These are phyloP conservation scores for Perccottus glenii DNA, from an alignment of 2,113 vertebrate species.

Conservation along the genomic window DNA sequence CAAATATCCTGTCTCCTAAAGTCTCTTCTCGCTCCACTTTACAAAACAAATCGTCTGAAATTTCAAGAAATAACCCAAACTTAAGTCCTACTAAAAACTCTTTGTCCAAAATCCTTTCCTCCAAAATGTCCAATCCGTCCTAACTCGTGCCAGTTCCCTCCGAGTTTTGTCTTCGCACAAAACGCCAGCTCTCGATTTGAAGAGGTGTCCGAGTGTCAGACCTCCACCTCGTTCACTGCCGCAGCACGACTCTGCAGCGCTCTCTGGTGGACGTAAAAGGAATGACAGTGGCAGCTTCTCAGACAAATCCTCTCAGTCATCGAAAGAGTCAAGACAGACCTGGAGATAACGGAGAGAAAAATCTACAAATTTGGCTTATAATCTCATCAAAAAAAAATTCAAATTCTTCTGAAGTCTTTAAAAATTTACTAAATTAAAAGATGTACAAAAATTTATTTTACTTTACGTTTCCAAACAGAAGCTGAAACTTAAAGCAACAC, in stretches of 20 bases:
- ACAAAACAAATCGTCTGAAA: background rate
- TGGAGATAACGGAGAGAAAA: conserved; percentile 75
- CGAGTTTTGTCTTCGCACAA: conserved; percentile 28
- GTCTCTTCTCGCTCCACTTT: background rate
- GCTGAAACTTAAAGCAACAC: no score
- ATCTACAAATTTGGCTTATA: no score
- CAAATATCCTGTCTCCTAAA: background rate
- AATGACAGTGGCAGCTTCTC: conserved; percentile 68
- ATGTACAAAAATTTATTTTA: no score
- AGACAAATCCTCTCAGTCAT: conserved; percentile 74
- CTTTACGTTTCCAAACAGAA: no score
- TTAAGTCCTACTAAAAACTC: background rate
- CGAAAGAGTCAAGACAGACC: conserved; percentile 72
- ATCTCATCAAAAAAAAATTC: no score
- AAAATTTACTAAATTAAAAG: no score
- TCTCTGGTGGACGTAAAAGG: conserved; percentile 49
- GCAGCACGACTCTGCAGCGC: conserved; percentile 23
- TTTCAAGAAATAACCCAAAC: background rate
- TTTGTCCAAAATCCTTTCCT: conserved; percentile 9
- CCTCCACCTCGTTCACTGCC: conserved; percentile 44
- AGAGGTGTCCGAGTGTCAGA: conserved; percentile 75
- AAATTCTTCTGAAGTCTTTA: no score
- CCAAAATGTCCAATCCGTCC: background rate
- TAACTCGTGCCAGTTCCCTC: conserved; percentile 25
- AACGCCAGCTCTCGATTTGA: conserved; percentile 40